Base-by-base conservation (phyloP, 1,140 invertebrate genomes). In the Druon quercuslanigerum region DNA sequence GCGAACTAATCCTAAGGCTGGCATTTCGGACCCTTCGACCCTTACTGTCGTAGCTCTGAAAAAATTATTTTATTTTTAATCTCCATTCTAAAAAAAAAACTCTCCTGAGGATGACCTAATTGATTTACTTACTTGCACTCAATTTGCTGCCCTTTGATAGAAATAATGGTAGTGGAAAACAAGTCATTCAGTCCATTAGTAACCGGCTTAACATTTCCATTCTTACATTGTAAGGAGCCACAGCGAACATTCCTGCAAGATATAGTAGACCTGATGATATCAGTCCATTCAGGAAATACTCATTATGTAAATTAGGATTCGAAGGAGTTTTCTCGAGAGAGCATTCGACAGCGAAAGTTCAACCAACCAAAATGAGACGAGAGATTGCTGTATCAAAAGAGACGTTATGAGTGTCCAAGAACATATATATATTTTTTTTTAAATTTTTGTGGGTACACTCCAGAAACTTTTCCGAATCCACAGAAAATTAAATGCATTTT, bases 211-310 rank as follows among this genome's bases (percentile, higher is more conserved):
- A 94, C 92, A 86, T 94, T 95, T 2, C 98, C 98, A 54, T 94
- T 93, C 86, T 97, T 95, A 90, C 97, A 99, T 86, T 98, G 97
- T 74, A 98, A 92, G 1, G 97, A 95, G 3, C 97, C 97, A 87
- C 97, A 98, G 78, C 93, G 93, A 7, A 98, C 95, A 88, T 98
- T 97, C 87, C 96, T 97, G 86, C 25, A 87, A 86, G 74, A 82
- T 66, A 83, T 74, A 81, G 75, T 81, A 78, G 13, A 14, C 13
- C 33, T 66, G 20, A 33, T 33, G 13, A 33, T 16, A 33, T 66
- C 20, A 33, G 12, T 25, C 20, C 25, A 66, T 20, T 66, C 9
- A 66, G 20, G 5, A 33, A 66, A 8, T 66, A 19, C 16, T 54
- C 52, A 17, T 54, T 33, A 66, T 66, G 57, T 13, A 66, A 66